Base-by-base conservation (phyloP, 2,888 invertebrate species). In the Dryobota labecula region DNA sequence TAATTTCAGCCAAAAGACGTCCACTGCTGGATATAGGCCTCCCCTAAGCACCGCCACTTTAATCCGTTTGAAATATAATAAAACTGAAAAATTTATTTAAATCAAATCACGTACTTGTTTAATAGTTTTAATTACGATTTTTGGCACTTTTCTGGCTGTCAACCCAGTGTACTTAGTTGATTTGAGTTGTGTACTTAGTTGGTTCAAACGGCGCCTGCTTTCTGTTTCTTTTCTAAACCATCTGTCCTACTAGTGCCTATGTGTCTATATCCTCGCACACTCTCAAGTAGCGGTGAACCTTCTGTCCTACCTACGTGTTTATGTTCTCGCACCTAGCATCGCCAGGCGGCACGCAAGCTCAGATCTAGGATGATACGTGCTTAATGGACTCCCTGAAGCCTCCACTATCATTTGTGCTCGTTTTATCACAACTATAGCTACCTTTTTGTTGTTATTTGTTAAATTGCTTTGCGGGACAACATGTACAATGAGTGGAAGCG, bases 341-440 rank as follows among this genome's bases (percentile, higher is more conserved):
- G 85, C 71, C 70, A 64, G 70, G 65, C 49, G 54, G 68, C 83
- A 82, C 83, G 83, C 85, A 66, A 84, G 79, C 66, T 36, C 53
- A 70, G 70, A 65, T 82, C 66, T 57, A 65, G 47, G 38, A 71
- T 51, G 70, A 73, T 83, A 73, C 24, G 47, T 57, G 13, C 65
- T 47, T 71, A 74, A 79, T 82, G 54, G 65, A 47, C 54, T 51
- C 54, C 61, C 47, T 38, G 70, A 51, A 51, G 67, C 56, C 33
- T 24, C 38, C 58, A 63, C 62, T 70, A 83, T 76, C 62, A 76
- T 79, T 81, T 68, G 49, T 54, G 56, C 54, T 36, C 9, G n/a
- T 33, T 61, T 49, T 61, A 18, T 18, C 30, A n/a, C 9, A 30
- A 18, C 15, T 18, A 30, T 15, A 0, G 15, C 9, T n/a, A 60